Evolutionary conservation across 2,113 vertebrate genomes (phyloP).

Genomic region (Dromaius novaehollandiae): DNA sequence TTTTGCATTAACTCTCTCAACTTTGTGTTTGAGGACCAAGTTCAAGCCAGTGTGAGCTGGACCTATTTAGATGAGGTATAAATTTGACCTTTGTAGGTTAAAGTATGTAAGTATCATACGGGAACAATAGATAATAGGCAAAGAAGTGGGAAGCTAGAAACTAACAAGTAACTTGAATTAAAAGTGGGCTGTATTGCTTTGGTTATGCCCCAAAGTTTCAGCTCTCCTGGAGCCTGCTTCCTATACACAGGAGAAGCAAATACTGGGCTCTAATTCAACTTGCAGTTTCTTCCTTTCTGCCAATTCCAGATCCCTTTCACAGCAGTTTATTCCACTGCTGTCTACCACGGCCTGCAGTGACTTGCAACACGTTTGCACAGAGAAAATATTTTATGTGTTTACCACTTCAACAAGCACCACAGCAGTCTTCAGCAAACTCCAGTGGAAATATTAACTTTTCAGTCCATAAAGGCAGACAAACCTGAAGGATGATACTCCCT

Average conservation of each 20-base stretch:
- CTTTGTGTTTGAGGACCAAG: not conserved
- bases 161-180: not conserved
- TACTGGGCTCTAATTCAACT: too few relatives aligned
- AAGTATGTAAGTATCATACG: not conserved
- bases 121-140: fast-evolving
- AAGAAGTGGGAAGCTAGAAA: not conserved
- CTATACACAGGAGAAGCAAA: not conserved
- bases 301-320: not conserved
- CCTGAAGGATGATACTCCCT: not conserved
- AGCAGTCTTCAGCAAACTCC: not conserved
- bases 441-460: not conserved
- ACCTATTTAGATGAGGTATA: not conserved
- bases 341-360: not conserved
- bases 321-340: not conserved
- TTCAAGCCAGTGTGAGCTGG: not conserved
- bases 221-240: not conserved
- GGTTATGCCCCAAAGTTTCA: not conserved
- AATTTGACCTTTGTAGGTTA: not conserved
- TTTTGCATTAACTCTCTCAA: not conserved
- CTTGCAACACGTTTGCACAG: not conserved
- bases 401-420: too few relatives aligned
- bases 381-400: not conserved
- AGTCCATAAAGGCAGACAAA: not conserved
- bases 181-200: fast-evolving
- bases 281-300: not conserved